phyloP scores from a whole-genome alignment of 2,888 invertebrate genomes.

The Watsonalla binaria region DNA sequence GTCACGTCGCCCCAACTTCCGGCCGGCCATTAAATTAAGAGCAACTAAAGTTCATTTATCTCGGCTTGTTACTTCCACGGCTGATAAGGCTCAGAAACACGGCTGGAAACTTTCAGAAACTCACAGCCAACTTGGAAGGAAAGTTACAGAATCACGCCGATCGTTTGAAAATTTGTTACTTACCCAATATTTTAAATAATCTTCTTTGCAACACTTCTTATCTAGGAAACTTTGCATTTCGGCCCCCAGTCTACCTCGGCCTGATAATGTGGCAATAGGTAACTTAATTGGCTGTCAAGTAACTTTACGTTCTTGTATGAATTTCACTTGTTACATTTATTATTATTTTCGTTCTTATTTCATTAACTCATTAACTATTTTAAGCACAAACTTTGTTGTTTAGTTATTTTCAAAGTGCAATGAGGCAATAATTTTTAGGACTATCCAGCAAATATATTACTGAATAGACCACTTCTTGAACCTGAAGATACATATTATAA shows the following conservation, averaged over 20 bases:
- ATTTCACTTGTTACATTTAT: conserved; percentile 4
- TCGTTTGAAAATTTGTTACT: conserved; percentile 73
- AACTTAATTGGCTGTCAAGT: conserved; percentile 15
- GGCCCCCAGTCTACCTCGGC: conserved; percentile 24
- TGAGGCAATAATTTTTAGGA: too few relatives aligned
- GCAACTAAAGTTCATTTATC: conserved; percentile 76
- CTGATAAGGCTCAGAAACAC: conserved; percentile 71
- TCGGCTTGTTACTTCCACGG: conserved; percentile 71
- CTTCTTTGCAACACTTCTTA: conserved; percentile 53
- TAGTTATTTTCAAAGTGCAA: neutral
- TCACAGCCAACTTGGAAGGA: conserved; percentile 55
- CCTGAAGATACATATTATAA: too few relatives aligned
- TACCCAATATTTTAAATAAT: conserved; percentile 70
- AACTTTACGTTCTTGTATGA: conserved; percentile 10
- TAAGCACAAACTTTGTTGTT: too few relatives aligned
- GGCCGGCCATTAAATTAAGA: conserved; percentile 72
- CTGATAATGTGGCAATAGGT: conserved; percentile 22
- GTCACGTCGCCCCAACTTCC: conserved; percentile 68
- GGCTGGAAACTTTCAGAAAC: conserved; percentile 57
- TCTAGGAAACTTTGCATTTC: conserved; percentile 46
- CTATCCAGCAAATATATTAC: too few relatives aligned
- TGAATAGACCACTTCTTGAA: too few relatives aligned
- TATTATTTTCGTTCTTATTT: neutral
- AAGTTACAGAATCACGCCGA: conserved; percentile 72
- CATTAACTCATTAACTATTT: too few relatives aligned